Conservation (phyloP, 2,888 invertebrate species). For the Caenorhabditis becei region DNA sequence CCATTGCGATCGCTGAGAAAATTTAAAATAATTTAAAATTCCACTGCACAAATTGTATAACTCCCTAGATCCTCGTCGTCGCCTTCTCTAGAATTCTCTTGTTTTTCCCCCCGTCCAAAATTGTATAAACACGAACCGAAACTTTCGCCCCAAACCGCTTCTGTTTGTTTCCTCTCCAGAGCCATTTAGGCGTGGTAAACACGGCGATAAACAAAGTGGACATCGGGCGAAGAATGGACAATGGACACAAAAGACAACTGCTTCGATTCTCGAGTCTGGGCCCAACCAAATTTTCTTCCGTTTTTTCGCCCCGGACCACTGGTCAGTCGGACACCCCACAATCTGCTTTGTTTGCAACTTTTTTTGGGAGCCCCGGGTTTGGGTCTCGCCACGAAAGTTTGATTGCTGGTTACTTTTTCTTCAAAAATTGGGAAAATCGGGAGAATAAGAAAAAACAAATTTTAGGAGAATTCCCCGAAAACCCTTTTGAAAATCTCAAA, state of each 20-base stretch:
- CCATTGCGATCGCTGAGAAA: conserved; percentile 94
- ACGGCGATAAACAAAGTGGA: conserved; percentile 53
- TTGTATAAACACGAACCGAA: conserved; percentile 6
- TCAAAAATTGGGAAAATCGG: no score
- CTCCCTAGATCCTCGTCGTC: no score
- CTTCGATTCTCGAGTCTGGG: not conserved
- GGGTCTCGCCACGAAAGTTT: no score
- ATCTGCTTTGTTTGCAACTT: conserved; percentile 8
- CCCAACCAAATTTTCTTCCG: conserved; percentile 4
- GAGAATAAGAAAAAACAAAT: no score
- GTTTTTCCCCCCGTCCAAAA: not conserved
- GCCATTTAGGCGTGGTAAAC: conserved; percentile 50
- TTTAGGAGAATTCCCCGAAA: no score
- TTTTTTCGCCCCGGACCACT: not conserved
- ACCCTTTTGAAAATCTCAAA: no score
- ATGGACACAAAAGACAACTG: conserved; percentile 36
- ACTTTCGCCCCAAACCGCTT: no score
- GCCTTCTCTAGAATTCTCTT: not conserved
- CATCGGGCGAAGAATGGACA: conserved; percentile 32
- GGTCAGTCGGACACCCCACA: not conserved
- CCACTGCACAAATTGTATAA: no score
- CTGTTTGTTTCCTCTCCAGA: not conserved
- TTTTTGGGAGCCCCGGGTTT: not conserved
- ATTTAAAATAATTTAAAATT: conserved; percentile 83
- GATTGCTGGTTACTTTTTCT: no score